Conservation (phyloP, 1,140 invertebrate genomes). For the Harlomillsia oculata region DNA sequence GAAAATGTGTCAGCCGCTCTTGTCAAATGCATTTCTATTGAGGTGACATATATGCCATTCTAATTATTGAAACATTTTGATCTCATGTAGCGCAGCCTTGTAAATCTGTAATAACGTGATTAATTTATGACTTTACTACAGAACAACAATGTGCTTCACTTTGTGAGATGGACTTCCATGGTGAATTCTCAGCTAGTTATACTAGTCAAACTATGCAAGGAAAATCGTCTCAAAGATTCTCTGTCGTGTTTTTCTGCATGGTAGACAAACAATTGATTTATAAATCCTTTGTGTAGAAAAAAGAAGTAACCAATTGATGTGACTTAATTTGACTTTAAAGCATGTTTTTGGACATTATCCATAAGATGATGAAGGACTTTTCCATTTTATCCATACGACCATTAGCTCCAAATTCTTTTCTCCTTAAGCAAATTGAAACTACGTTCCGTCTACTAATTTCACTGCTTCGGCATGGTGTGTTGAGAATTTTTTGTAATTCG, state of each 20-base stretch:
- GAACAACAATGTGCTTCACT: not conserved
- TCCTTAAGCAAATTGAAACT: not conserved
- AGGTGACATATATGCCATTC: not conserved
- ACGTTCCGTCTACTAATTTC: not conserved
- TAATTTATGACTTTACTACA: not conserved
- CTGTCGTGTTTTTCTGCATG: too few relatives aligned
- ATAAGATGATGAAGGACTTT: constrained; percentile 2
- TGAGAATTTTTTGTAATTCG: too few relatives aligned
- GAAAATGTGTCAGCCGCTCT: not conserved
- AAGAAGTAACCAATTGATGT: too few relatives aligned
- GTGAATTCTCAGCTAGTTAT: not conserved
- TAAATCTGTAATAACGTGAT: too few relatives aligned
- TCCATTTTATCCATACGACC: not conserved
- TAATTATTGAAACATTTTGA: not conserved
- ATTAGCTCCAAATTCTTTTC: not conserved
- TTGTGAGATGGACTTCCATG: not conserved
- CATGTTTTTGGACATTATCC: constrained; percentile 5
- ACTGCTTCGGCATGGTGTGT: not conserved
- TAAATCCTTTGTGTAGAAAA: too few relatives aligned
- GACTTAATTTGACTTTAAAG: not conserved
- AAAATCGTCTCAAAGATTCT: too few relatives aligned
- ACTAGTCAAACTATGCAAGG: not conserved
- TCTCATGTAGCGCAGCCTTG: too few relatives aligned
- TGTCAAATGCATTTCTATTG: not conserved
- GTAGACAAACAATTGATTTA: too few relatives aligned